These are phyloP conservation scores for Neogobius melanostomus DNA, from an alignment of 2,113 vertebrate genomes.

Conservation along the genomic window DNA sequence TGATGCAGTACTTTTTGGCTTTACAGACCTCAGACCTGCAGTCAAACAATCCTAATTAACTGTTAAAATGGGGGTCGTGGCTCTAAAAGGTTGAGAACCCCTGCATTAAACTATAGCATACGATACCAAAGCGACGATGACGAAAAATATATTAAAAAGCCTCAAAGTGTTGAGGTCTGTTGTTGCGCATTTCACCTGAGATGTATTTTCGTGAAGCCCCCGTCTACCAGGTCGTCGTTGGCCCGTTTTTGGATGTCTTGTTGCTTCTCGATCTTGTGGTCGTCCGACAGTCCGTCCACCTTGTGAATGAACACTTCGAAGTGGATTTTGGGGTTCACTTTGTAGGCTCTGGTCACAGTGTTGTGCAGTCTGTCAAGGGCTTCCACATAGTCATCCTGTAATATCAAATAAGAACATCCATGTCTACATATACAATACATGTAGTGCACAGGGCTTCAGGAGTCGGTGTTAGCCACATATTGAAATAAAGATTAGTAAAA, in stretches of 20 bases:
- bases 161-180: background rate
- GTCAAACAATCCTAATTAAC: too few relatives aligned
- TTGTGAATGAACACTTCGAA: constrained; percentile 97
- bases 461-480: too few relatives aligned
- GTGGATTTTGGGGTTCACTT: constrained; percentile 92
- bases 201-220: constrained; percentile 88
- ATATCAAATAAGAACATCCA: background rate
- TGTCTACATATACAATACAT: background rate
- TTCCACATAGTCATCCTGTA: constrained; percentile 92
- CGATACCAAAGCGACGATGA: too few relatives aligned
- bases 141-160: background rate
- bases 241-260: constrained; percentile 92
- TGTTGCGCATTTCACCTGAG: constrained; percentile 79
- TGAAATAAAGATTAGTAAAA: too few relatives aligned
- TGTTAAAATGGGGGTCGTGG: too few relatives aligned
- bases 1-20: too few relatives aligned
- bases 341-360: constrained; percentile 91
- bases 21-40: too few relatives aligned
- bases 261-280: constrained; percentile 95
- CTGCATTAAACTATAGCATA: too few relatives aligned
- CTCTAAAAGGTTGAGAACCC: too few relatives aligned
- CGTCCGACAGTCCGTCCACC: constrained; percentile 92
- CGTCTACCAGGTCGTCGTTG: constrained; percentile 90
- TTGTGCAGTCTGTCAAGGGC: constrained; percentile 89
- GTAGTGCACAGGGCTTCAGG: too few relatives aligned